These are phyloP conservation scores for Lutjanus argentimaculatus DNA, from an alignment of 2,797 vertebrate species.

Conservation along the genomic window DNA sequence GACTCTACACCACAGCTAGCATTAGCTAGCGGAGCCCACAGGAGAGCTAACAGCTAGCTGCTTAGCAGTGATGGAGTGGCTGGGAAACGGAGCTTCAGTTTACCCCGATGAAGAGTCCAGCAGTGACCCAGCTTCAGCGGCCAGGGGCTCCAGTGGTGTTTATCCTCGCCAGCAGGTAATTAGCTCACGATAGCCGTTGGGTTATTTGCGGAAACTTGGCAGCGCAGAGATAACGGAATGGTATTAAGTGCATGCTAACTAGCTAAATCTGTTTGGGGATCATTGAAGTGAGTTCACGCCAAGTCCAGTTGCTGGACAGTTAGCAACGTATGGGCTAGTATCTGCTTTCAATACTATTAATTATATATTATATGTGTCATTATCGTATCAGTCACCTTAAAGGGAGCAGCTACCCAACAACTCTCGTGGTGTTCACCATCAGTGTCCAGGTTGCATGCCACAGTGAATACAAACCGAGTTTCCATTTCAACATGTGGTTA, in stretches of 20 bases:
- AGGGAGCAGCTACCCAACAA: not conserved
- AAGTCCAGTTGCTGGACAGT: not conserved
- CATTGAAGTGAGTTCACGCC: not conserved
- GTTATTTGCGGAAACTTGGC: not conserved
- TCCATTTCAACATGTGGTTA: too few species aligned
- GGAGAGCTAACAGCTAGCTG: conserved; percentile 54
- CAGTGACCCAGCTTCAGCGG: conserved; percentile 24
- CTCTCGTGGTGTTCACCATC: not conserved
- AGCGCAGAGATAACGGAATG: not conserved
- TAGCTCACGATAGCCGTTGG: accelerated
- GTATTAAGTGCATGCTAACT: conserved; percentile 34
- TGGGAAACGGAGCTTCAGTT: conserved; percentile 63
- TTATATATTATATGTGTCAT: too few species aligned
- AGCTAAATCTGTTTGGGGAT: conserved; percentile 35
- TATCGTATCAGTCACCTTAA: not conserved
- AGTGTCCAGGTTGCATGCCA: not conserved
- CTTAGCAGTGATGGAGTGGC: conserved; percentile 83
- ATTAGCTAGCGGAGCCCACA: conserved; percentile 40
- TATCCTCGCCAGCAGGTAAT: conserved; percentile 70
- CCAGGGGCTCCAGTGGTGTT: not conserved
- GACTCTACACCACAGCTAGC: conserved; percentile 45
- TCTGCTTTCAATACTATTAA: not conserved
- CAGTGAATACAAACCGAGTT: not conserved
- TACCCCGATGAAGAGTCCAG: conserved; percentile 43
- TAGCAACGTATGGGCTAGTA: not conserved